Conservation (phyloP, 1,140 invertebrate genomes). For the Arctopsyche grandis region DNA sequence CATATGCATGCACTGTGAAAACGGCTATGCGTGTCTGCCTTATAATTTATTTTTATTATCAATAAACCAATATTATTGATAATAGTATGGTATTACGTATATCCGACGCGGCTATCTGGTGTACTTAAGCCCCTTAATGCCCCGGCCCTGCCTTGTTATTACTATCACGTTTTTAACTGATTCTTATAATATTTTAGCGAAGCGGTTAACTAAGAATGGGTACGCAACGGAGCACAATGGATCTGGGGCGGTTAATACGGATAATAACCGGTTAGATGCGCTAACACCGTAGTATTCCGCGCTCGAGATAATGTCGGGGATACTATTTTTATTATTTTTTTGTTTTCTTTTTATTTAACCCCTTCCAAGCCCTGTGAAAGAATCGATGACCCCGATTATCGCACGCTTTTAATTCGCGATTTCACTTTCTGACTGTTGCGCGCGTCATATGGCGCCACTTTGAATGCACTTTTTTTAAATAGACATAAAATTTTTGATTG, state of each 20-base stretch:
- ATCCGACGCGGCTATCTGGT: conserved; percentile 40
- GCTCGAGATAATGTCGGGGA: background rate
- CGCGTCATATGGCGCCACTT: background rate
- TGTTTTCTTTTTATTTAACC: no score
- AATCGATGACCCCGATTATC: conserved; percentile 25
- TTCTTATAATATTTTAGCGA: conserved; percentile 46
- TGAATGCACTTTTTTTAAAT: no score
- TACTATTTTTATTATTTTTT: background rate
- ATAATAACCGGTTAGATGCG: conserved; percentile 34
- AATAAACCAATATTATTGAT: conserved; percentile 54
- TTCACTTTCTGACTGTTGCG: conserved; percentile 13
- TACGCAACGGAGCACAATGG: conserved; percentile 30
- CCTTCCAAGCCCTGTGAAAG: no score
- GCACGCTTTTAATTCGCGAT: conserved; percentile 8
- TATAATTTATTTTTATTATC: conserved; percentile 55
- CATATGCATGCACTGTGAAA: conserved; percentile 20
- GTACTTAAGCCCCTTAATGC: conserved; percentile 38
- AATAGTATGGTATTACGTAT: conserved; percentile 51
- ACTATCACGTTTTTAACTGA: conserved; percentile 49
- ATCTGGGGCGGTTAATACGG: conserved; percentile 21
- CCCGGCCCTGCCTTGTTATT: conserved; percentile 43
- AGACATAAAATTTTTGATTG: no score
- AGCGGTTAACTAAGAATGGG: conserved; percentile 24
- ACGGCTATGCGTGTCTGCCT: background rate
- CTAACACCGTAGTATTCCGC: conserved; percentile 19